These are phyloP conservation scores for Brenthis ino DNA, from an alignment of 2,888 invertebrate species.

Conservation along the genomic window DNA sequence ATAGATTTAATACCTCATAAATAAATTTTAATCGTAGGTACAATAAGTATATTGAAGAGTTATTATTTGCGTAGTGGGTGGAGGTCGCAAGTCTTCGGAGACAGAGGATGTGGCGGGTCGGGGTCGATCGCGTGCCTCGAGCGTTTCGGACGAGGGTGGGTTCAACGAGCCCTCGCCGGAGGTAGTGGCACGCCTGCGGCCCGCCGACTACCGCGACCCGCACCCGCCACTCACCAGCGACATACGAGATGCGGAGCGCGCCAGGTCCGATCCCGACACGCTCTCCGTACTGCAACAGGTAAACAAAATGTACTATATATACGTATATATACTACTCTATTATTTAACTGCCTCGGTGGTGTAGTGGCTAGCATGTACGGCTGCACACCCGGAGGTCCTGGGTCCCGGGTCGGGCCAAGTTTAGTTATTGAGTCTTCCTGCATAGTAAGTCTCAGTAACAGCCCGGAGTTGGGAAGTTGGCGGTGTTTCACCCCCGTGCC, in stretches of 20 bases:
- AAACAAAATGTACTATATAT: neutral
- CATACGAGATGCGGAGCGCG: slow-evolving; percentile 64
- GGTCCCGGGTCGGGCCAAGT: no score
- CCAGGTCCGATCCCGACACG: slow-evolving; percentile 75
- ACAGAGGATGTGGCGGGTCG: slow-evolving; percentile 82
- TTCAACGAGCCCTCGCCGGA: slow-evolving; percentile 88
- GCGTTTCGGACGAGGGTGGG: slow-evolving; percentile 86
- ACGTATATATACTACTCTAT: no score
- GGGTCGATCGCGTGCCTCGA: slow-evolving; percentile 86
- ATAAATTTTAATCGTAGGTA: no score
- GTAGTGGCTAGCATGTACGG: no score
- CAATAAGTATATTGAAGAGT: neutral
- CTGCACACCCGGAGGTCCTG: no score
- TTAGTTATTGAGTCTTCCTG: no score
- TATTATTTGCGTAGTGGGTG: slow-evolving; percentile 63
- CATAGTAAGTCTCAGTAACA: no score
- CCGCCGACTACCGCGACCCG: slow-evolving; percentile 72
- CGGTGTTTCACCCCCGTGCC: no score
- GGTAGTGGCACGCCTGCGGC: slow-evolving; percentile 84
- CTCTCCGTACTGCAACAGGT: slow-evolving; percentile 77
- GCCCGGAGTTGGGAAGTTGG: no score
- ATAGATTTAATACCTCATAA: no score
- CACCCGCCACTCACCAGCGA: slow-evolving; percentile 60
- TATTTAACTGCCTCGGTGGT: no score
- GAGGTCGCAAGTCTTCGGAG: slow-evolving; percentile 76